phyloP scores from a whole-genome alignment of 1,140 invertebrate species.

The Chironomus striatipennis region DNA sequence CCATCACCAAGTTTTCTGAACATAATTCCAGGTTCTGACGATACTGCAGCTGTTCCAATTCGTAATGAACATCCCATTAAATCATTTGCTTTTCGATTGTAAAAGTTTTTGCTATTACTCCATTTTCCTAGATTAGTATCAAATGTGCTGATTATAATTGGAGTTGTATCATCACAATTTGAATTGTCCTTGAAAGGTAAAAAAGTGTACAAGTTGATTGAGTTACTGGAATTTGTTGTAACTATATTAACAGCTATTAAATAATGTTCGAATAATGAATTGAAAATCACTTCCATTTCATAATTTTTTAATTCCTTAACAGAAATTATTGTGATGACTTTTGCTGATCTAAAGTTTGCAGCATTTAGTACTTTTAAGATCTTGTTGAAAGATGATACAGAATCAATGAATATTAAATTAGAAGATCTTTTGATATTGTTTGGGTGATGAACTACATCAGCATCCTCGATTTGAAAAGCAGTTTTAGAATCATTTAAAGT shows the following conservation, averaged over 20 bases:
- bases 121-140: neutral
- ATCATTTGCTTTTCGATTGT: neutral
- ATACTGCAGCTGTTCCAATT: neutral
- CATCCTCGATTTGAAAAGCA: neutral
- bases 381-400: neutral
- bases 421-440: neutral
- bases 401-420: neutral
- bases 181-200: neutral
- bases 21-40: neutral
- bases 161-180: neutral
- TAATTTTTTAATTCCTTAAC: neutral
- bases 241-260: neutral
- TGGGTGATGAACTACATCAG: neutral
- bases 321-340: neutral
- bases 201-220: neutral
- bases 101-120: neutral
- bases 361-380: neutral
- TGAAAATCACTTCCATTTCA: neutral
- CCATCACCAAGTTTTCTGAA: neutral
- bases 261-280: neutral
- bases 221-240: neutral
- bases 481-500: no score
- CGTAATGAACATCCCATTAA: neutral
- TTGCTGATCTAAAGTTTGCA: neutral
- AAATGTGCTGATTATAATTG: neutral